Conservation (phyloP, 1,140 invertebrate species). For the Polypedilum pembai region DNA sequence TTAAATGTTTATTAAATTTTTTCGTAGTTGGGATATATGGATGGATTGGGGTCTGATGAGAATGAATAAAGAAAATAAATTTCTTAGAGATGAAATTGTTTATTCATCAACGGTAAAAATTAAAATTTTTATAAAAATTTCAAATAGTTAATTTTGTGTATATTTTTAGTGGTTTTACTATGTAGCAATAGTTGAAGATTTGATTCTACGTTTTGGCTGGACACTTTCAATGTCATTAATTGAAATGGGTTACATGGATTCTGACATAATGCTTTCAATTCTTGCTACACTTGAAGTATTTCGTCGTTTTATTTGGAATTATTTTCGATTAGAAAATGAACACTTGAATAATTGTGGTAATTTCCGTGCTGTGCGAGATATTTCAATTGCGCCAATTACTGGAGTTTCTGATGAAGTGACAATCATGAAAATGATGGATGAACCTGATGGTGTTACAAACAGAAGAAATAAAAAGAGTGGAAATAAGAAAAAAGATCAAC, state of each 20-base stretch:
- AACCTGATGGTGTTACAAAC: conserved; percentile 77
- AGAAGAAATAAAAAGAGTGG: conserved; percentile 36
- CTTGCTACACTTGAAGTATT: conserved; percentile 77
- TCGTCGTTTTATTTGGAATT: conserved; percentile 84
- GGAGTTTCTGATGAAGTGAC: conserved; percentile 46
- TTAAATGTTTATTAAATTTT: background rate
- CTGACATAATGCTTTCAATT: conserved; percentile 70
- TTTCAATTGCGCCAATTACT: conserved; percentile 71
- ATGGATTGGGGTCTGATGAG: conserved; percentile 98
- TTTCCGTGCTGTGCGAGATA: conserved; percentile 84
- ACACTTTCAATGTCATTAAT: conserved; percentile 65
- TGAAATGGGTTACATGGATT: conserved; percentile 61
- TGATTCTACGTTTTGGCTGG: conserved; percentile 82
- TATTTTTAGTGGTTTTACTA: conserved; percentile 82
- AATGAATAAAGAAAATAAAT: conserved; percentile 69
- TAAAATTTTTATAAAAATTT: background rate
- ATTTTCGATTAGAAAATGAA: conserved; percentile 87
- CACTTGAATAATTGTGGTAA: conserved; percentile 93
- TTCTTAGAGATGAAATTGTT: conserved; percentile 70
- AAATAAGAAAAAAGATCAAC: conserved; percentile 34
- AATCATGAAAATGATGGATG: conserved; percentile 93
- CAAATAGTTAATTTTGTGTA: conserved; percentile 32
- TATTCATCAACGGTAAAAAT: conserved; percentile 59
- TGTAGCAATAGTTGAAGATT: conserved; percentile 94
- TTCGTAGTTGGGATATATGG: conserved; percentile 77